Evolutionary conservation across 2,888 invertebrate genomes (phyloP), one percentile per base, ranked within the genome.

Genomic region (Argyresthia albistria): DNA sequence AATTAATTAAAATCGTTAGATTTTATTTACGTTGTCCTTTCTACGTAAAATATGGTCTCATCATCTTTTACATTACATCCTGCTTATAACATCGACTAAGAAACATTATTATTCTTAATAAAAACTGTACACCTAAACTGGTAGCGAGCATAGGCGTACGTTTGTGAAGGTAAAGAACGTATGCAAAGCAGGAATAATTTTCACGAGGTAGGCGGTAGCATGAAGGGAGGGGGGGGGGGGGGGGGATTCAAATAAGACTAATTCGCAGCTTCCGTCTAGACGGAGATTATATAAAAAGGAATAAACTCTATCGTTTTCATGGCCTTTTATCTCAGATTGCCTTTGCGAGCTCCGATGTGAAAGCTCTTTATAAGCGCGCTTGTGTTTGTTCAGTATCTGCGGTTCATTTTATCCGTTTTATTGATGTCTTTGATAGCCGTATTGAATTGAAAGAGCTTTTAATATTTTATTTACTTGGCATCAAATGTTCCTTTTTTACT

Each of bases 231-330:
- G 39, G 43, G 43, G 12, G 43, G 43, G 25, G 50, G 25, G 11
- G 11, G 48, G 37, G 42, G 43, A 10, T 35, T 39, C 12, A 55
- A 49, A 56, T 54, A 54, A 58, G 61, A 54, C 57, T 59, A 61
- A 66, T 67, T 73, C 67, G 66, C 73, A 73, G 73, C 74, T 78
- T 75, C 76, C 76, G 83, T 84, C 84, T 84, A 86, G 84, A 84
- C 84, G 64, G 76, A 81, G 81, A 82, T 84, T 82, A 83, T 76
- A 78, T 69, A 73, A 80, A 81, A 78, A 73, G 70, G 70, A 75
- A 71, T 73, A 73, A 75, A 69, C 69, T 70, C 72, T 70, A 74
- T 73, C 73, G 65, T 73, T 77, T 60, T 60, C 54, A 64, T 64
- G 61, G 67, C 65, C 66, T 67, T 76, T 76, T 79, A 77, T 73